Conservation (phyloP, 2,113 vertebrate genomes). For the Myocastor coypus region DNA sequence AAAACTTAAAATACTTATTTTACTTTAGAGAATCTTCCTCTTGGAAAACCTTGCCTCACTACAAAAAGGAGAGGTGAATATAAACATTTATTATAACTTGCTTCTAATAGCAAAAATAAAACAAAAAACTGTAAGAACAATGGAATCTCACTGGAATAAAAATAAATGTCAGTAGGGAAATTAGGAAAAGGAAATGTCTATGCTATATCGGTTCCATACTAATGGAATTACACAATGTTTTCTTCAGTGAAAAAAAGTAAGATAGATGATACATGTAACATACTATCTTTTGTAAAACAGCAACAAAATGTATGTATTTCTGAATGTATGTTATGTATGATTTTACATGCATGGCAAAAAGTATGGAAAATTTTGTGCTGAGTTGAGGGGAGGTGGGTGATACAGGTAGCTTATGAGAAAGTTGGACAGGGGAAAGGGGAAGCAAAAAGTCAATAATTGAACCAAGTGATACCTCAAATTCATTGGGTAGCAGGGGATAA, state of each 20-base stretch:
- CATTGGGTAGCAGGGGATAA: neutral
- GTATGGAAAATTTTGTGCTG: neutral
- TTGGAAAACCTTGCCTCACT: constrained; percentile 11
- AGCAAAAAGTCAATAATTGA: constrained; percentile 9
- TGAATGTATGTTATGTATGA: neutral
- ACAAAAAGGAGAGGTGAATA: neutral
- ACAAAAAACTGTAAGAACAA: neutral
- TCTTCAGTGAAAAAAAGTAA: neutral
- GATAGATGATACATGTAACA: neutral
- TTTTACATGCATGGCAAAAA: constrained; percentile 46
- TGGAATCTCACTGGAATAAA: neutral
- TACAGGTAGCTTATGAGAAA: neutral
- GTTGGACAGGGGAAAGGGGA: neutral
- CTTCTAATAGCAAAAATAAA: constrained; percentile 10
- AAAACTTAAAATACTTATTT: neutral
- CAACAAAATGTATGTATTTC: constrained; percentile 38
- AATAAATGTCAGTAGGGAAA: constrained; percentile 3
- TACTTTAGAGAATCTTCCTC: neutral
- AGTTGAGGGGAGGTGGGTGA: neutral
- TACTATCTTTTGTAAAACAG: neutral
- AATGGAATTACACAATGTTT: neutral
- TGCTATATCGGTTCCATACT: neutral
- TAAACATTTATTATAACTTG: neutral
- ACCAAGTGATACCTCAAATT: neutral
- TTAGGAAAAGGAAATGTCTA: neutral